Evolutionary conservation across 2,888 invertebrate species (phyloP), one percentile per base, ranked within the genome.

Genomic region (Thereva unica): DNA sequence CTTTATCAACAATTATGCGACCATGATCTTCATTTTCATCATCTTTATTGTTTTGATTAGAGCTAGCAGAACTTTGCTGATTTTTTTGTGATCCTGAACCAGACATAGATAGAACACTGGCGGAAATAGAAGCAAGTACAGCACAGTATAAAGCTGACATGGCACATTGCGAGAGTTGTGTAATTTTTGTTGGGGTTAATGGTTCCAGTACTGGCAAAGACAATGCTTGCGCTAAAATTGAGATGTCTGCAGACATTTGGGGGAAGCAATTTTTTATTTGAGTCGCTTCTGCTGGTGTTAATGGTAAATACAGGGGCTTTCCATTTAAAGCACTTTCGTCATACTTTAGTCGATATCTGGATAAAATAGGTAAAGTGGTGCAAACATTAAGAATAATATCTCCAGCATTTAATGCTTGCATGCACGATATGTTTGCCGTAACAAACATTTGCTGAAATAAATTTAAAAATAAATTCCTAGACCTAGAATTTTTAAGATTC

Each of bases 131-230:
- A 78, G 90, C 88, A 0, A 89, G 85, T 12, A 90, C 87, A 2
- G 91, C 91, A 74, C 89, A 90, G 72, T 95, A 90, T 4, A 96
- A 80, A 73, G 92, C 92, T 5, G 93, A 90, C 82, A 92, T 90
- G 64, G 92, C 91, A 69, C 96, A 84, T 68, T 89, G 87, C 54
- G 92, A 91, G 49, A 96, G 83, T 76, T 92, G 91, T 67, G 89
- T 87, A 55, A 96, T 86, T 74, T 94, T 90, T n/a, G 87, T 87
- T 4, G 91, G 86, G 7, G 92, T 92, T 73, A 96, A 83, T 0
- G 96, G 95, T 78, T 96, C 95, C 64, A 95, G 81, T 68, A 95
- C 87, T 0, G 95, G 95, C 73, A 97, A 82, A 12, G 92, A 90
- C 72, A 95, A 84, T 5, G 93, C 93, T 71, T 90, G 86, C 76